Base-by-base conservation (phyloP, 2,797 vertebrate species). In the Lagodon rhomboides region DNA sequence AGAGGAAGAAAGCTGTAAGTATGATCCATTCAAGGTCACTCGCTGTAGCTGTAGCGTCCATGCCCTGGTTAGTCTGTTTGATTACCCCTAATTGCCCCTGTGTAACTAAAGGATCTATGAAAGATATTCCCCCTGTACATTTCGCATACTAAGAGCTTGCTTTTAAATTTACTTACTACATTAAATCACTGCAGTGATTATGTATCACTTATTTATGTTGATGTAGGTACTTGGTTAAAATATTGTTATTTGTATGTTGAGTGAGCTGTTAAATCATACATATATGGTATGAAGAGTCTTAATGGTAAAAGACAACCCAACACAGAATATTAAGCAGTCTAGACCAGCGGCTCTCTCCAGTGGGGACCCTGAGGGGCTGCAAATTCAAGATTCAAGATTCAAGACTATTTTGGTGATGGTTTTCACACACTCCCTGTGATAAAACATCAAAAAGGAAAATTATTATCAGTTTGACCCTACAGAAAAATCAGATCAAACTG, bases 1-100 rank as follows among this genome's bases (percentile, higher is more conserved):
- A 95, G 86, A 97, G 90, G 89, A 99, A 99, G 87, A 99, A 97
- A 92, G 93, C 94, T 3, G 98, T 99, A 84, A 98, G 97, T 98
- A 79, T n/a, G 17, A 15, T 8, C 73, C 38, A 69, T 69, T 17
- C 67, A 77, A 53, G 18, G 8, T 5, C 27, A n/a, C 25, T 55
- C 27, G 16, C 6, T 67, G 23, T 27, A 11, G 27, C 9, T 34
- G 18, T 58, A 20, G 3, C 23, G 10, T 30, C n/a, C 12, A 54
- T 68, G 12, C 38, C 47, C 12, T 12, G 20, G 34, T 44, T 58
- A 38, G 10, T 38, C 38, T 11, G 38, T 11, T 38, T 38, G 11
- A 1, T 60, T 22, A 75, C 25, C 30, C 5, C 22, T 60, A 62
- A 12, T 41, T 61, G 12, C 22, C 12, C 38, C 16, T 25, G 27